A percentile compares a stretch with the other conserved stretches of the same genome.
Evolutionary conservation across 1,140 invertebrate genomes (phyloP).

Genomic region (Pinna nobilis): DNA sequence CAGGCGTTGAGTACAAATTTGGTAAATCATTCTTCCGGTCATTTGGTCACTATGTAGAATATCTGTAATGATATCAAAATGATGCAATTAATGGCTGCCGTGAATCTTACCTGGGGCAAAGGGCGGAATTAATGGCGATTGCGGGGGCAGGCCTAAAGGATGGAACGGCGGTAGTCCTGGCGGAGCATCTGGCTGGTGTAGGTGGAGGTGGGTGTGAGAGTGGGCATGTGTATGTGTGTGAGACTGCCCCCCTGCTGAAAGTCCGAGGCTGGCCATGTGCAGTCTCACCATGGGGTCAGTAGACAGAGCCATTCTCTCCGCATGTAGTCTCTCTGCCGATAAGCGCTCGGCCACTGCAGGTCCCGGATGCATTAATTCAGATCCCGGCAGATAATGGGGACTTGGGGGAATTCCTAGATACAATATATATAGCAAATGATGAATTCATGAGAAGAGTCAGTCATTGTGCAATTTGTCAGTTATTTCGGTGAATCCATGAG

Average conservation of each 20-base stretch:
- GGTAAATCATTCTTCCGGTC: constrained; percentile 70
- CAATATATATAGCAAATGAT: constrained; percentile 1
- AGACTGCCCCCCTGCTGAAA: constrained; percentile 82
- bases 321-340: constrained; percentile 76
- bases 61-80: constrained; percentile 56
- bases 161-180: constrained; percentile 72
- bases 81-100: background rate
- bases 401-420: constrained; percentile 32
- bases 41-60: constrained; percentile 64
- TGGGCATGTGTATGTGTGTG: constrained; percentile 88
- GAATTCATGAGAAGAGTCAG: no score
- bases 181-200: constrained; percentile 84
- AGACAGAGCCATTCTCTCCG: constrained; percentile 82
- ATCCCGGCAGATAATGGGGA: constrained; percentile 15
- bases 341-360: constrained; percentile 63
- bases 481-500: no score
- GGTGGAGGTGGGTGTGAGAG: constrained; percentile 88
- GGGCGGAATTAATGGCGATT: constrained; percentile 73
- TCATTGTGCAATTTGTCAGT: no score
- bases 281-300: constrained; percentile 86
- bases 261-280: constrained; percentile 87
- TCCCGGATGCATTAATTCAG: constrained; percentile 21
- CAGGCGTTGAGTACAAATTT: constrained; percentile 70
- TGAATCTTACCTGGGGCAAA: constrained; percentile 55
- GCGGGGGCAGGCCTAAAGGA: constrained; percentile 76